Evolutionary conservation across 2,888 invertebrate species (phyloP).

Genomic region (Oasisia sp.): DNA sequence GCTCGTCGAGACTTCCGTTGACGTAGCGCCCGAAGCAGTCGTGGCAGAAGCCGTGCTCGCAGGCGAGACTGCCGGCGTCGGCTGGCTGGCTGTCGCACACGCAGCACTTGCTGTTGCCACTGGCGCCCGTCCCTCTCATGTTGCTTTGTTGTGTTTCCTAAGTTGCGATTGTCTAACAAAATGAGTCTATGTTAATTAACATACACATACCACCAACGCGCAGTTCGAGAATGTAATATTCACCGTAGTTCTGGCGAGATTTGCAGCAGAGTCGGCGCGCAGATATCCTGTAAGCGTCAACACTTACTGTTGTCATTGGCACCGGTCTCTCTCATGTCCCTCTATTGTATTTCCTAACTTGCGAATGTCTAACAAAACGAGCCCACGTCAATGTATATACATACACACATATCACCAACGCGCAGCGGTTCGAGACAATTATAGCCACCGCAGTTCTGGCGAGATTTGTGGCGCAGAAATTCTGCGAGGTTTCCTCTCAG

Average conservation of each 20-base stretch:
- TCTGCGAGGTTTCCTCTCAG: not conserved
- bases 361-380: not conserved
- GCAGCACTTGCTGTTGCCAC: not conserved
- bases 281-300: not conserved
- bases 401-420: not conserved
- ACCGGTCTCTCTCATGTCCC: not conserved
- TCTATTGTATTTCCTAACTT: not conserved
- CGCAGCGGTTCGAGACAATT: too few relatives aligned
- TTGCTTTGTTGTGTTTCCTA: not conserved
- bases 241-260: not conserved
- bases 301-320: not conserved
- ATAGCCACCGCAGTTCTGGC: not conserved
- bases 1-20: constrained; percentile 31
- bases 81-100: not conserved
- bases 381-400: not conserved
- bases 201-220: not conserved
- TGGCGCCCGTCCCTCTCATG: not conserved
- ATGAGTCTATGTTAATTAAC: not conserved
- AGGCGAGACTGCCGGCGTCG: constrained; percentile 25
- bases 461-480: not conserved
- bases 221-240: not conserved
- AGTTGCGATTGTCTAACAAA: not conserved
- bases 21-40: constrained; percentile 31
- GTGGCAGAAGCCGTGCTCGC: constrained; percentile 32
- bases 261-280: not conserved